These are phyloP conservation scores for Notolepis coatsorum DNA, from an alignment of 2,797 vertebrate species.

Conservation along the genomic window DNA sequence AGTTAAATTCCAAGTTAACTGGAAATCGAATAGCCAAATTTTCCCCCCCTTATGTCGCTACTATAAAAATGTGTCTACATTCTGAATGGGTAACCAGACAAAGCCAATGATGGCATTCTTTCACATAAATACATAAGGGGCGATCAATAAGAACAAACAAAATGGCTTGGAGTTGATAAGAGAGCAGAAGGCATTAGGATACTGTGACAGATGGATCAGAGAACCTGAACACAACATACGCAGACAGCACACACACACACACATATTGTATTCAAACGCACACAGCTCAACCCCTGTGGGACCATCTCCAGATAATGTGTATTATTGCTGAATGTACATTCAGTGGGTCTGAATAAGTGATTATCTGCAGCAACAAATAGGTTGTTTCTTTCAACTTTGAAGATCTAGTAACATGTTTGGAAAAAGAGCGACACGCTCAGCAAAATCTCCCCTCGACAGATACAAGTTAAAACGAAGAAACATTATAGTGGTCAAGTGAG, in stretches of 20 bases:
- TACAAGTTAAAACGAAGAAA: no score
- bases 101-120: not conserved
- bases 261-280: no score
- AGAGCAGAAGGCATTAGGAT: not conserved
- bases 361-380: not conserved
- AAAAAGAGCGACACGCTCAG: no score
- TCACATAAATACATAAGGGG: not conserved
- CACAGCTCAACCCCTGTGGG: constrained; percentile 2
- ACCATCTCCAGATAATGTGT: not conserved
- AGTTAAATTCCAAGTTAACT: not conserved
- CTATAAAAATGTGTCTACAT: not conserved
- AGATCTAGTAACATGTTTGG: no score
- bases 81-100: not conserved
- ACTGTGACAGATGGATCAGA: not conserved
- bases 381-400: not conserved
- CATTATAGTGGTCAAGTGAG: not conserved
- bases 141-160: not conserved
- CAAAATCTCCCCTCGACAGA: no score
- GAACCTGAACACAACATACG: not conserved
- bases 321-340: constrained; percentile 11
- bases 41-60: no score
- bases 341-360: not conserved
- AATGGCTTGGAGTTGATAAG: not conserved
- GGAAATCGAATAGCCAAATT: constrained; percentile 1
- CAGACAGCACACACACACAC: not conserved